Conservation (phyloP, 2,797 vertebrate genomes). For the Ctenopoma multispine region DNA sequence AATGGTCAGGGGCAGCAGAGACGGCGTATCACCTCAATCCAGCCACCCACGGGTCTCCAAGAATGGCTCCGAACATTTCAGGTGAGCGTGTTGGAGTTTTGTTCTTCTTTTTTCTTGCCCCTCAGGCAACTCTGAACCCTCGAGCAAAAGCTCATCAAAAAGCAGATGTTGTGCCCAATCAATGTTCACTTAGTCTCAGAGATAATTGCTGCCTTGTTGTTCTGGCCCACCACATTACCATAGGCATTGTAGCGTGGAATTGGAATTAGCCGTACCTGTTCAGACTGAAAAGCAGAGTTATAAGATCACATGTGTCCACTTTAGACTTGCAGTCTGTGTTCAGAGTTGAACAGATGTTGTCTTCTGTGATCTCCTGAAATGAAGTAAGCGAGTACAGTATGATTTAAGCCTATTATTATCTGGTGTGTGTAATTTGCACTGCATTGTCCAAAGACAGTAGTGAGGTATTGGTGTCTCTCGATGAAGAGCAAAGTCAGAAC, state of each 20-base stretch:
- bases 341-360: slow-evolving; percentile 43
- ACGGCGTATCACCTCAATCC: slow-evolving; percentile 95
- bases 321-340: slow-evolving; percentile 29
- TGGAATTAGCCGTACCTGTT: slow-evolving; percentile 75
- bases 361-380: slow-evolving; percentile 24
- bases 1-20: slow-evolving; percentile 97
- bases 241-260: slow-evolving; percentile 76
- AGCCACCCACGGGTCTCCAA: slow-evolving; percentile 96
- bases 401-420: neutral
- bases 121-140: slow-evolving; percentile 20
- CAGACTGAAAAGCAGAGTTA: slow-evolving; percentile 51
- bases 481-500: slow-evolving; percentile 9
- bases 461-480: neutral
- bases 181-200: slow-evolving; percentile 70
- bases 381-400: neutral
- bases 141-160: slow-evolving; percentile 69
- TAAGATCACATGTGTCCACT: slow-evolving; percentile 25
- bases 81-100: slow-evolving; percentile 79
- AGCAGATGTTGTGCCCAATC: slow-evolving; percentile 75
- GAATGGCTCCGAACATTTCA: slow-evolving; percentile 99
- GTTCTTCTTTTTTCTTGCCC: neutral
- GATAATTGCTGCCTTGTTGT: slow-evolving; percentile 80
- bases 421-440: neutral
- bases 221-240: slow-evolving; percentile 69
- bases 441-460: neutral